Base-by-base conservation (phyloP, 2,888 invertebrate genomes). In the Odontothrips loti region DNA sequence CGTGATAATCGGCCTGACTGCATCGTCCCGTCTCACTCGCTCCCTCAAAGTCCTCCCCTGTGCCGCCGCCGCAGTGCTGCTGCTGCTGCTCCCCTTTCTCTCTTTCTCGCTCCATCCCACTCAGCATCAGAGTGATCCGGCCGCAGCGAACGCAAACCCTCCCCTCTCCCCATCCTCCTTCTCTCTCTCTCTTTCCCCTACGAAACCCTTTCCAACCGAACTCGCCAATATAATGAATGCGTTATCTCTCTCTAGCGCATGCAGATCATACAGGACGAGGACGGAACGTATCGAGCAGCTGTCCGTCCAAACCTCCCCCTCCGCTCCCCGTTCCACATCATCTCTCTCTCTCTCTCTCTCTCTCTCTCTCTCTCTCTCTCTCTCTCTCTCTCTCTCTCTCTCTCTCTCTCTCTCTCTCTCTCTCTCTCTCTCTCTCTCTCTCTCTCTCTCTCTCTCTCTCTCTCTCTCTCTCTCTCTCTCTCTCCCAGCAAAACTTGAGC, bases 201-300 rank as follows among this genome's bases (percentile, higher is more conserved):
- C 51, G 15, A 20, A 68, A 68, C 68, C 68, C 68, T 23, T 75
- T 23, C 68, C 27, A 27, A 75, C 68, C 68, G 68, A 75, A 27
- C 23, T 75, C 68, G 68, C 68, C 68, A 27, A 75, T 75, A 75
- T 75, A 75, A 75, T 75, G 68, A 75, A 75, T 75, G 68, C 23
- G 68, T 75, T 75, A 27, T 75, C 23, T 75, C 68, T 43, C 34
- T 43, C 34, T 6, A 43, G 34, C 34, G 34, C 34, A 43, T 43
- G 34, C 34, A 43, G 34, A 43, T 43, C 34, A 43, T 43, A 43
- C 34, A 43, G 34, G 34, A 43, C 34, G 34, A 43, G 34, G 34
- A 43, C 34, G 34, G 34, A 6, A 43, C 34, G 34, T 43, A 43
- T 43, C 34, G 2, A 43, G 34, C 34, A 43, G 34, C 34, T 43